phyloP scores from a whole-genome alignment of 2,888 invertebrate species.

The Trachelus stipa region DNA sequence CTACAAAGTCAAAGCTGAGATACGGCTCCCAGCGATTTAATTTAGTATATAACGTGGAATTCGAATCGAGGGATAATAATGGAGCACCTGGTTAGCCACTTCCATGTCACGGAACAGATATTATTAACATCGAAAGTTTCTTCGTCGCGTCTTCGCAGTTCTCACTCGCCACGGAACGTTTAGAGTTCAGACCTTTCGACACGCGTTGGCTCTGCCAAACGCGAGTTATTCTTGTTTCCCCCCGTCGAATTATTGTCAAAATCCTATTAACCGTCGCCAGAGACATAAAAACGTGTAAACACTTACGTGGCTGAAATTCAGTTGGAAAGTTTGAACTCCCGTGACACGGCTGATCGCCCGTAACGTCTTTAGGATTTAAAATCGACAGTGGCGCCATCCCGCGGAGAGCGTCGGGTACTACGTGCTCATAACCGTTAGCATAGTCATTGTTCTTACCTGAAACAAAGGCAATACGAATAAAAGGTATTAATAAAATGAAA shows the following conservation, averaged over 20 bases:
- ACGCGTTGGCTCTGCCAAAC: not conserved
- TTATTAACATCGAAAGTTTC: slow-evolving; percentile 4
- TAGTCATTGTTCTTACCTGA: not conserved
- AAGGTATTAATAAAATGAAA: too few relatives aligned
- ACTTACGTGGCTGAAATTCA: not conserved
- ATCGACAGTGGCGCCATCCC: not conserved
- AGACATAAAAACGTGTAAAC: not conserved
- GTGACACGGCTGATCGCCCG: not conserved
- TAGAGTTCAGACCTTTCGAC: slow-evolving; percentile 3
- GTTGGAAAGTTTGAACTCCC: not conserved
- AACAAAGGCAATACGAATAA: not conserved
- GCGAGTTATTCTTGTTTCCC: slow-evolving; percentile 1
- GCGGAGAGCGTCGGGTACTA: not conserved
- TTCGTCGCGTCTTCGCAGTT: not conserved
- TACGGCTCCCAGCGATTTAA: not conserved
- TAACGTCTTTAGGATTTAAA: not conserved
- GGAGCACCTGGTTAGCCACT: not conserved
- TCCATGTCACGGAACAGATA: not conserved
- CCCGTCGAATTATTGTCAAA: slow-evolving; percentile 6
- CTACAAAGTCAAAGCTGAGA: not conserved
- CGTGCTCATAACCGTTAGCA: not conserved
- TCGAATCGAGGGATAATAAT: not conserved
- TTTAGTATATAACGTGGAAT: not conserved
- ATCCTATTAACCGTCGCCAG: not conserved
- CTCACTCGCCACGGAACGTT: not conserved